Conservation (phyloP, 2,888 invertebrate genomes). For the Orchesellides sinensis region DNA sequence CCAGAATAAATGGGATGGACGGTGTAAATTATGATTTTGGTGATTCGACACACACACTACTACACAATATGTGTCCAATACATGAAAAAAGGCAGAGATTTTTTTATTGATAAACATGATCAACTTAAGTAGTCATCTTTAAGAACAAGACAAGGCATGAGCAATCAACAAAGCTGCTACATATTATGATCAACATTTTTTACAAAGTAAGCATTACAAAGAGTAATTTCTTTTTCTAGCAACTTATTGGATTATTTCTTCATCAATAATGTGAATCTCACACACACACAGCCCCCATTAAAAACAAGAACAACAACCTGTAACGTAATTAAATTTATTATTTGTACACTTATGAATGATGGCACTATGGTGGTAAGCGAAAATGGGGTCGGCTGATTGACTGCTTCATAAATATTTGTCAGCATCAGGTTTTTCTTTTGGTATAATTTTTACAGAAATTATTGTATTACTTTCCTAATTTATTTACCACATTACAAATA, state of each 20-base stretch:
- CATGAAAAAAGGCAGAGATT: conserved; percentile 4
- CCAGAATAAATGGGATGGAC: conserved; percentile 67
- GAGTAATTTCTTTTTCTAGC: neutral
- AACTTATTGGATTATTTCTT: conserved; percentile 12
- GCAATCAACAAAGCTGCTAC: neutral
- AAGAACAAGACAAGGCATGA: conserved; percentile 19
- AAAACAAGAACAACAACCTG: conserved; percentile 3
- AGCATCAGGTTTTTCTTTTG: too few relatives aligned
- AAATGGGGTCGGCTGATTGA: conserved; percentile 24
- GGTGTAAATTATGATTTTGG: conserved; percentile 56
- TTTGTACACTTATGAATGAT: too few relatives aligned
- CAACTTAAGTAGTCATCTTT: conserved; percentile 47
- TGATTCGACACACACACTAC: conserved; percentile 60
- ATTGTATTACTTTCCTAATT: too few relatives aligned
- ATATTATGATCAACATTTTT: too few relatives aligned
- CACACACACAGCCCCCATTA: conserved; percentile 1
- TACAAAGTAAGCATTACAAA: too few relatives aligned
- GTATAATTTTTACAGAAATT: too few relatives aligned
- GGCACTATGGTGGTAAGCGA: too few relatives aligned
- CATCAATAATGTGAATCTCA: neutral
- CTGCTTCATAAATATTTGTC: conserved; percentile 55
- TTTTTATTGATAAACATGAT: conserved; percentile 50
- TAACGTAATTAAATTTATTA: too few relatives aligned
- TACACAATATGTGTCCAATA: conserved; percentile 34
- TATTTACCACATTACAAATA: too few relatives aligned